Percentiles rank a stretch among this genome's conserved stretches.
Conservation (phyloP, 2,113 vertebrate genomes). For the Neodon shergylaensis region DNA sequence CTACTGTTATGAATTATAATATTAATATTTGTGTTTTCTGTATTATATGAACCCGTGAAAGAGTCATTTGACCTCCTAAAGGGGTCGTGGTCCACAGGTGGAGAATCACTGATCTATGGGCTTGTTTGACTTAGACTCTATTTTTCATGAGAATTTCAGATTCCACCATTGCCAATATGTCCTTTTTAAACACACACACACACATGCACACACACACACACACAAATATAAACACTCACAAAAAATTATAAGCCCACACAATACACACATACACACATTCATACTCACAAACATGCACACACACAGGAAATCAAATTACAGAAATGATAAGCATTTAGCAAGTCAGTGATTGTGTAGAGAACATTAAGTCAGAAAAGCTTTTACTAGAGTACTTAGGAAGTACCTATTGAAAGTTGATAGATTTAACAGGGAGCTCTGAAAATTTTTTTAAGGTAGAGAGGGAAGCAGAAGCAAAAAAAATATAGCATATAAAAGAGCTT, state of each 20-base stretch:
- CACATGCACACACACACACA: neutral
- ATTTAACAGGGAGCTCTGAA: neutral
- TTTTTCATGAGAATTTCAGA: neutral
- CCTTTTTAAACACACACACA: neutral
- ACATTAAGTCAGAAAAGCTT: neutral
- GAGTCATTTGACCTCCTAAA: neutral
- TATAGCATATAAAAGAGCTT: neutral
- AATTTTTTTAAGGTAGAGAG: neutral
- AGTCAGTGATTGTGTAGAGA: neutral
- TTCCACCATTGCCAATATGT: neutral
- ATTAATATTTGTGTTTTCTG: neutral
- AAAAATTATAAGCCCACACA: neutral
- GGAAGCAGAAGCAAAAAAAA: neutral
- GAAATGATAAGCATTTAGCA: neutral
- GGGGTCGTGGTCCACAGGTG: neutral
- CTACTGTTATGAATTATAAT: neutral
- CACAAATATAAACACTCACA: neutral
- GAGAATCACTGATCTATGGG: neutral
- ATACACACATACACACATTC: neutral
- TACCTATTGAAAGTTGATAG: neutral
- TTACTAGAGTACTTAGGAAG: neutral
- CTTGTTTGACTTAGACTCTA: neutral
- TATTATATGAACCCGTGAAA: neutral
- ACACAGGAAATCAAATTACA: neutral
- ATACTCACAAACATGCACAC: neutral